Evolutionary conservation across 2,888 invertebrate species (phyloP), one percentile per base, ranked within the genome.

Genomic region (Scaptomyza parva): DNA sequence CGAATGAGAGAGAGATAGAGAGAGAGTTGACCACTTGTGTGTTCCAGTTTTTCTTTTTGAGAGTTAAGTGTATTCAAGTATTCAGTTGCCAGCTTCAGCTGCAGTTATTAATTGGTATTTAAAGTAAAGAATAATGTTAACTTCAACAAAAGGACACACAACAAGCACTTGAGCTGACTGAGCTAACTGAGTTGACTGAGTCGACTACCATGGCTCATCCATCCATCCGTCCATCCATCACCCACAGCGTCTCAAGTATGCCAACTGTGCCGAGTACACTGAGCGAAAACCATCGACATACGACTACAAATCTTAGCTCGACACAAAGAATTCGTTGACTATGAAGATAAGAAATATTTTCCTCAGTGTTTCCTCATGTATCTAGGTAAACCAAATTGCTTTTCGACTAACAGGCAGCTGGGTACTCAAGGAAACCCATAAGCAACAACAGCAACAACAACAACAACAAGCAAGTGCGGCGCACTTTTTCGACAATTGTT

Each of bases 51-150:
- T 40, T 24, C 11, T 45, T 30, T 17, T 37, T 37, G 37, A 18
- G 47, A 61, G 48, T 24, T 14, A 47, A 28, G 70, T 58, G 26
- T 37, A 11, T 48, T 20, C 18, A 18, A 58, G 55, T 44, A 78
- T 51, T 48, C 62, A 64, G 63, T 64, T 64, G 61, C 45, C 65
- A 86, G 68, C 59, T 57, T 79, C 87, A 85, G 82, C 88, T 80
- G 79, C 72, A 80, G 88, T 85, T 85, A 88, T 85, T 85, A 85
- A 85, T 85, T 85, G 84, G 88, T 87, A 85, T 85, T 88, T 85
- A 85, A 88, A 84, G 88, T 86, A 70, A 70, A 86, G 87, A 83
- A 83, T 83, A 88, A 88, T 83, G 83, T 88, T 84, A 80, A 40
- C 75, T 77, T 74, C 80, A 86, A 88, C 80, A 86, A 88, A 72